A percentile compares a stretch with the other conserved stretches of the same genome.
Evolutionary conservation across 2,797 vertebrate species (phyloP).

Genomic region (Acanthurus leucopareius): DNA sequence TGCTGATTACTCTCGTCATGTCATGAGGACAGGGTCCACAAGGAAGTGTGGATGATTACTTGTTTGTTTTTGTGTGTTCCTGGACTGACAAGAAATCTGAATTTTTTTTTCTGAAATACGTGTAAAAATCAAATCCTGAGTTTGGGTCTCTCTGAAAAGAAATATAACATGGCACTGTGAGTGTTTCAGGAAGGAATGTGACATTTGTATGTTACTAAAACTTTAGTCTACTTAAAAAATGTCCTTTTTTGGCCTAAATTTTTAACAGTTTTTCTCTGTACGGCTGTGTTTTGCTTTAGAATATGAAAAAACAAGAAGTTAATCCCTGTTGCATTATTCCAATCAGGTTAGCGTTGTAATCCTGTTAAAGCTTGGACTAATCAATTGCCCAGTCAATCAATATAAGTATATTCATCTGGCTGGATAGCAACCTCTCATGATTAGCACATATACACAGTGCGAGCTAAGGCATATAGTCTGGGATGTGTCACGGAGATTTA

Average conservation of each 20-base stretch:
- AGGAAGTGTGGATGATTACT: conserved; percentile 32
- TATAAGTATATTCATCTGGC: conserved; percentile 76
- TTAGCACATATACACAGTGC: conserved; percentile 42
- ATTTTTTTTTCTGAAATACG: no score
- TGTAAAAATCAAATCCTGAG: not conserved
- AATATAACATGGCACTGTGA: conserved; percentile 64
- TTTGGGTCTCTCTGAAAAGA: conserved; percentile 30
- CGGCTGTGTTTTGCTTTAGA: conserved; percentile 19
- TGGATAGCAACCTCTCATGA: conserved; percentile 60
- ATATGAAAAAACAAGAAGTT: conserved; percentile 46
- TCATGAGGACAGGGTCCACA: conserved; percentile 36
- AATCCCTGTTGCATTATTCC: conserved; percentile 78
- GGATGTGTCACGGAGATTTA: conserved; percentile 25
- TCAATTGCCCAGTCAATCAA: conserved; percentile 79
- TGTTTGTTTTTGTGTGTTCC: conserved; percentile 27
- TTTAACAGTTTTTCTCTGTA: not conserved
- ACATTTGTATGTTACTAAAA: conserved; percentile 60
- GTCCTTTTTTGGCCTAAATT: conserved; percentile 10
- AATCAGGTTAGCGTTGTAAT: conserved; percentile 82
- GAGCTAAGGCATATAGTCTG: not conserved
- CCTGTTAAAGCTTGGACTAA: conserved; percentile 77
- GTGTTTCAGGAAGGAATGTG: conserved; percentile 76
- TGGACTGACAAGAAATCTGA: not conserved
- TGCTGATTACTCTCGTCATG: conserved; percentile 42
- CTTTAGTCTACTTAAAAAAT: conserved; percentile 48